These are phyloP conservation scores for Diachrysia chrysitis DNA, from an alignment of 2,888 invertebrate species.

Conservation along the genomic window DNA sequence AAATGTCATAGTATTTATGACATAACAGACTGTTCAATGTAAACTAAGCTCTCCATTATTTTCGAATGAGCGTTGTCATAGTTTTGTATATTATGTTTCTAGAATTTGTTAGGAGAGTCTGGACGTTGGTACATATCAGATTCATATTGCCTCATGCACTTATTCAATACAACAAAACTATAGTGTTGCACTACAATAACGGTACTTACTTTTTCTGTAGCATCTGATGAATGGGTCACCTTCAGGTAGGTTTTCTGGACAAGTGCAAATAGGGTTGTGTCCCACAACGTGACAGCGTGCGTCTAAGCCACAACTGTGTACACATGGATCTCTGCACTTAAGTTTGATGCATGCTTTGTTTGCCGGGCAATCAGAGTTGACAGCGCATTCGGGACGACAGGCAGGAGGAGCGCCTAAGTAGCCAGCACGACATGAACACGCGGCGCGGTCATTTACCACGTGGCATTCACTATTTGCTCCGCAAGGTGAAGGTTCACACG, in stretches of 20 bases:
- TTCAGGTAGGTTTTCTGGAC: constrained; percentile 90
- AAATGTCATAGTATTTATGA: too few species aligned
- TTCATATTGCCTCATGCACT: too few species aligned
- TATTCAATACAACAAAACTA: too few species aligned
- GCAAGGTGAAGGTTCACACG: constrained; percentile 94
- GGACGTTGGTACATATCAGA: too few species aligned
- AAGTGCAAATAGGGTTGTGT: constrained; percentile 94
- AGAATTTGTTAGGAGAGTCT: too few species aligned
- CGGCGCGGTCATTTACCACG: constrained; percentile 91
- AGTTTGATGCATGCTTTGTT: constrained; percentile 93
- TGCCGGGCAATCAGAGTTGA: constrained; percentile 93
- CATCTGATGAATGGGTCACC: constrained; percentile 95
- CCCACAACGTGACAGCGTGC: constrained; percentile 94
- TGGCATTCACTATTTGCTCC: constrained; percentile 94
- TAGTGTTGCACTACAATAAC: too few species aligned
- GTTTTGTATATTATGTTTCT: too few species aligned
- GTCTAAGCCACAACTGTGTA: constrained; percentile 93
- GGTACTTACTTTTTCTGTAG: constrained; percentile 79
- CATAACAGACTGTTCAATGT: too few species aligned
- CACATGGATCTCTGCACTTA: constrained; percentile 93
- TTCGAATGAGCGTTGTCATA: too few species aligned
- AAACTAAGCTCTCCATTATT: too few species aligned
- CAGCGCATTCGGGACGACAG: constrained; percentile 93
- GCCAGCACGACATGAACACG: constrained; percentile 92
- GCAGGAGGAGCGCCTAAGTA: constrained; percentile 93